A percentile compares a stretch with the other conserved stretches of the same genome.
Evolutionary conservation across 2,113 vertebrate genomes (phyloP).

Genomic region (Patagioenas fasciata): DNA sequence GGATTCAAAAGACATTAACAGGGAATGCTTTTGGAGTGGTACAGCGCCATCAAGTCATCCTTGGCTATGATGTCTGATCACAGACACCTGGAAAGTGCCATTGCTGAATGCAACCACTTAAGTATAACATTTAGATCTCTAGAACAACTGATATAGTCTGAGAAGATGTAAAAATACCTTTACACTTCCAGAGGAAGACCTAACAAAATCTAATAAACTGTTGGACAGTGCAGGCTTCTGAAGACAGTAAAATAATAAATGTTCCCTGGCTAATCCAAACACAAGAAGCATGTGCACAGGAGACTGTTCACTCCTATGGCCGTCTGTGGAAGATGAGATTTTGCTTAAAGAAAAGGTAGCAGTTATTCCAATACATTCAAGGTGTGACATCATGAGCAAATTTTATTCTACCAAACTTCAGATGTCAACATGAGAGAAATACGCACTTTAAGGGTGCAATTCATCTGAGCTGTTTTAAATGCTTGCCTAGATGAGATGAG

Average conservation of each 20-base stretch:
- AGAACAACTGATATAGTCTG: neutral
- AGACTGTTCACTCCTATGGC: neutral
- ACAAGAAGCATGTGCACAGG: neutral
- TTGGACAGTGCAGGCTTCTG: neutral
- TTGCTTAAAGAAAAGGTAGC: neutral
- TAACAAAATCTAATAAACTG: neutral
- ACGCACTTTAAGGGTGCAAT: neutral
- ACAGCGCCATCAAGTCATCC: neutral
- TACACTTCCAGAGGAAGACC: neutral
- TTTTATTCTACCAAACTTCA: neutral
- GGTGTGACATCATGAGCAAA: neutral
- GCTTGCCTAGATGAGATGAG: neutral
- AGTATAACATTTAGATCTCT: neutral
- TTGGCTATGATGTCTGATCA: neutral
- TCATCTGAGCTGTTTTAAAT: neutral
- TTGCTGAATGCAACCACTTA: neutral
- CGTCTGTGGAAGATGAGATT: neutral
- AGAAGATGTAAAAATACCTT: neutral
- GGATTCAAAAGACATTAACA: neutral
- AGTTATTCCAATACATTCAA: neutral
- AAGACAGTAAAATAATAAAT: neutral
- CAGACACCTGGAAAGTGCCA: neutral
- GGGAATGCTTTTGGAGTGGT: neutral
- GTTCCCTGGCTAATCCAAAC: neutral
- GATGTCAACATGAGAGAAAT: neutral